Base-by-base conservation (phyloP, 2,113 vertebrate genomes). In the Sinocyclocheilus anshuiensis region DNA sequence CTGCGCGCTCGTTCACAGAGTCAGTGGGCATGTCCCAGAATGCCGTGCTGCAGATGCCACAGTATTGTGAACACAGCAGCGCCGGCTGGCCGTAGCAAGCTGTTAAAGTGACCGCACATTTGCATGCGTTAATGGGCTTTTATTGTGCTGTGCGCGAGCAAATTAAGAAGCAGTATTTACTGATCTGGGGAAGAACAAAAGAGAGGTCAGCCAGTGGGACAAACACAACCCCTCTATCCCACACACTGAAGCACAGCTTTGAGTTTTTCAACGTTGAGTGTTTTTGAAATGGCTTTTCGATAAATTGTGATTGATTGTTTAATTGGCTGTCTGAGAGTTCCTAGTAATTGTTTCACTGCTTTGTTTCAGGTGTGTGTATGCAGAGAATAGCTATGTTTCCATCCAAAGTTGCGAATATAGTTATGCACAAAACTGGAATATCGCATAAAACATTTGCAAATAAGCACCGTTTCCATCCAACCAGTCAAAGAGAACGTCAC, bases 51-150 rank as follows among this genome's bases (percentile, higher is more conserved):
- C 87, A 86, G 84, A 86, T 88, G 84, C 63, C 45, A 71, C 72
- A 36, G 79, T 53, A 63, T 78, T 20, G 53, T 77, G 67, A 63
- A 57, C 65, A 71, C 65, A 55, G 76, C 61, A 45, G 42, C 2
- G 36, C 13, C 24, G 24, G 36, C n/a, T 16, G 39, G 63, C 55
- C 8, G 26, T 61, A 67, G 16, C 48, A 48, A 67, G 29, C 42
- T 76, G 85, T 63, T 88, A 48, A 78, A 86, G 84, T 74, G 81
- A 61, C 72, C 61, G 1, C 55, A 48, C 84, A 88, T 88, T 88
- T 78, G 87, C 84, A 88, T 88, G 74, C 29, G 72, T 61, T 78
- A 82, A 83, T 86, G 65, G 80, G 77, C 86, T 88, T 89, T 63
- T 76, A 77, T 33, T 59, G 81, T 48, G 61, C 24, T n/a, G 18